These are phyloP conservation scores for Drymodes brunneopygia DNA, from an alignment of 2,113 vertebrate species.

Conservation along the genomic window DNA sequence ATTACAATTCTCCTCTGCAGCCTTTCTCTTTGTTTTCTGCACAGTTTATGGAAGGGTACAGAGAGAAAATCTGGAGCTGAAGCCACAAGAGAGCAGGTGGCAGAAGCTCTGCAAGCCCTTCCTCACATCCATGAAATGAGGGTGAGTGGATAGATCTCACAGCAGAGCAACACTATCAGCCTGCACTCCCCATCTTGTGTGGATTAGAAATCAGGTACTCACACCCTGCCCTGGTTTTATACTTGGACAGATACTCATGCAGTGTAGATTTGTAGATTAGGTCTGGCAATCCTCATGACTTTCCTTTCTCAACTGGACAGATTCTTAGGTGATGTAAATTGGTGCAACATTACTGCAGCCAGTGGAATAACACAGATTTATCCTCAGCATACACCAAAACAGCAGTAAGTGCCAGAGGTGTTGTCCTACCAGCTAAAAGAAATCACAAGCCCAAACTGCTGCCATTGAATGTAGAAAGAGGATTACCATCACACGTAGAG, in stretches of 20 bases:
- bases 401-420: neutral
- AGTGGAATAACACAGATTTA: neutral
- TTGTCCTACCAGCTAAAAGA: neutral
- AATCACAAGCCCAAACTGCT: neutral
- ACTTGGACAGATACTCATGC: neutral
- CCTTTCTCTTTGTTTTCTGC: slow-evolving; percentile 38
- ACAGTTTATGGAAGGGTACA: neutral
- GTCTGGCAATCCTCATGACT: neutral
- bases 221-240: neutral
- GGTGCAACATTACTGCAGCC: neutral
- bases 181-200: neutral
- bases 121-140: neutral
- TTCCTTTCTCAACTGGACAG: neutral
- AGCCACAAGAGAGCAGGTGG: neutral
- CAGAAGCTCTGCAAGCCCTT: neutral
- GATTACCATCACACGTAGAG: rapidly evolving
- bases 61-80: neutral
- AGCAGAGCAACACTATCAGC: neutral
- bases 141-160: neutral
- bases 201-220: neutral
- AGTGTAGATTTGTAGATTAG: neutral
- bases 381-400: neutral
- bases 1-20: slow-evolving; percentile 25
- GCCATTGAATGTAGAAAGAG: neutral
- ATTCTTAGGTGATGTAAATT: neutral